Base-by-base conservation (phyloP, 2,888 invertebrate species). In the Dasysyrphus albostriatus region DNA sequence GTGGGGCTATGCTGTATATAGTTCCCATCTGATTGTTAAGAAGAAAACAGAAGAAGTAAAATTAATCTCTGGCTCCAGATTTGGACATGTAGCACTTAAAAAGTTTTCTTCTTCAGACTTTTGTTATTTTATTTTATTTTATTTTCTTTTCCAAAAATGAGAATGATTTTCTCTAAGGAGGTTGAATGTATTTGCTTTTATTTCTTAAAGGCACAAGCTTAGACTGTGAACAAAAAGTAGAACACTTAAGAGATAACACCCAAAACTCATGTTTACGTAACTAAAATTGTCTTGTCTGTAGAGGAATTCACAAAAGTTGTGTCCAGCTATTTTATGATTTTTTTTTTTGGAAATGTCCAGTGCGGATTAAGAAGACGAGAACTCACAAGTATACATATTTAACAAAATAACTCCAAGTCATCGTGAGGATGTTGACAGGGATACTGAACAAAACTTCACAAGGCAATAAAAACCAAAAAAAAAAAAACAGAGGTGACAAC, bases 81-180 rank as follows among this genome's bases (percentile, higher is more conserved):
- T n/a, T 65, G 83, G 74, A 75, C 75, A 59, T 81, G 76, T 72
- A 80, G 76, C 80, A 81, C 84, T 84, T 80, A 80, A 72, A 81
- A 76, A 84, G 75, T 75, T 83, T 83, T 72, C 34, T 61, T 14
- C 67, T 34, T 76, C 54, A 83, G 75, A 83, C 79, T 83, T 69
- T 61, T 82, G 63, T 61, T 61, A 12, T 65, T 65, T 56, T 58
- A 4, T 63, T 83, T 69, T 58, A 12, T 67, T 67, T n/a, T n/a
- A n/a, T n/a, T n/a, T n/a, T n/a, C n/a, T n/a, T 75, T 44, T 14
- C 34, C 37, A 59, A 47, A 63, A 65, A 47, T 42, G 37, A 58
- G 44, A 56, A 56, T 72, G 54, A 59, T 69, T 67, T 59, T 47
- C 78, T 51, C 67, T 67, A 32, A 65, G n/a, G 32, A 54, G 24